phyloP scores from a whole-genome alignment of 2,888 invertebrate genomes.

The Octonoba sinensis region DNA sequence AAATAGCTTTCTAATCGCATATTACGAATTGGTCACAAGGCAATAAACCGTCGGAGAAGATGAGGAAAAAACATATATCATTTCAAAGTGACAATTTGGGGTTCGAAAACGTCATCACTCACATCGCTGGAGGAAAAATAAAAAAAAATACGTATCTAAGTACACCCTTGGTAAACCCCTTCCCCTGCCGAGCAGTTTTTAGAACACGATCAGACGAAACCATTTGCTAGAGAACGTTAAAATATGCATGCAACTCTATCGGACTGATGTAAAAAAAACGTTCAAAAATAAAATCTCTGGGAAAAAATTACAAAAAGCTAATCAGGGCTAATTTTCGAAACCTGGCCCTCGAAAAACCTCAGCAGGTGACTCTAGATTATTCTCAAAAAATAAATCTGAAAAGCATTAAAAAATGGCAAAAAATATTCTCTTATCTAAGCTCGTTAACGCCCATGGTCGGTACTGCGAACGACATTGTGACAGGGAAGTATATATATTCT shows the following conservation, averaged over 20 bases:
- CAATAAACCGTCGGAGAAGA: too few relatives aligned
- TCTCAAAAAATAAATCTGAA: constrained; percentile 23
- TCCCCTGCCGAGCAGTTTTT: too few relatives aligned
- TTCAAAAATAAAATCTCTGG: constrained; percentile 10
- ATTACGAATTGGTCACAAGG: too few relatives aligned
- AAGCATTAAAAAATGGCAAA: constrained; percentile 9
- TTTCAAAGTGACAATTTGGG: constrained; percentile 31
- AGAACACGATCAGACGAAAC: too few relatives aligned
- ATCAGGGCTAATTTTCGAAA: constrained; percentile 60
- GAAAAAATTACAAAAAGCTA: constrained; percentile 34
- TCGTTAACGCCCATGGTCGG: constrained; percentile 54
- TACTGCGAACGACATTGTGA: constrained; percentile 26
- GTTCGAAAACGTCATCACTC: constrained; percentile 44
- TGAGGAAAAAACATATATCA: too few relatives aligned
- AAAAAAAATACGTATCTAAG: background rate
- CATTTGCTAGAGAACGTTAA: too few relatives aligned
- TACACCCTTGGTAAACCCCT: too few relatives aligned
- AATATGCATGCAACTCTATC: too few relatives aligned
- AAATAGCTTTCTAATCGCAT: too few relatives aligned
- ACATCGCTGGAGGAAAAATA: background rate
- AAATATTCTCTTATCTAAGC: constrained; percentile 37
- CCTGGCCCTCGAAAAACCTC: constrained; percentile 25
- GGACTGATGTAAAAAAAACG: too few relatives aligned
- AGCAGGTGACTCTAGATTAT: constrained; percentile 50
- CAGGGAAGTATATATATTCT: constrained; percentile 35